Evolutionary conservation across 1,140 invertebrate species (phyloP).

Genomic region (Drosophila malerkotliana): DNA sequence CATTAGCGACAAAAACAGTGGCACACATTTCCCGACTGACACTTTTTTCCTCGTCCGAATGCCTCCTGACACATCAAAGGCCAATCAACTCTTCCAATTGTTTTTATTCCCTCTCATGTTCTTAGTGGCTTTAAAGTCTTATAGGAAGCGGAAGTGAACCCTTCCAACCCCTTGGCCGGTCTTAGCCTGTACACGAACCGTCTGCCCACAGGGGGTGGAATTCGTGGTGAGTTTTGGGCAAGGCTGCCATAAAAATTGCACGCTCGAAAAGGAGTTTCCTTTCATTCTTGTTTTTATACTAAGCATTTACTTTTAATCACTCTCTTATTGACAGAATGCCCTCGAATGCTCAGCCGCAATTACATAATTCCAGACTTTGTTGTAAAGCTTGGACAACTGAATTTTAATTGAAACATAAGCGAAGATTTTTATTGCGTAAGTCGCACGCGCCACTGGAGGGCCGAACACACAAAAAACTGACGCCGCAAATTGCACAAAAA

Average conservation of each 20-base stretch:
- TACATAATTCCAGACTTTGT: conserved; percentile 42
- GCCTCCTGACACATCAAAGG: conserved; percentile 69
- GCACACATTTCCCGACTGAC: conserved; percentile 77
- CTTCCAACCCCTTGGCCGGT: conserved; percentile 45
- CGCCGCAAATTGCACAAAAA: conserved; percentile 68
- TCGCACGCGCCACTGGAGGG: conserved; percentile 66
- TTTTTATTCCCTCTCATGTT: conserved; percentile 16
- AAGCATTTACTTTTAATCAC: background rate
- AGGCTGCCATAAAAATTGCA: conserved; percentile 44
- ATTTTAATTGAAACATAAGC: conserved; percentile 76
- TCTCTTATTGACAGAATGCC: conserved; percentile 2
- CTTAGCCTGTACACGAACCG: conserved; percentile 61
- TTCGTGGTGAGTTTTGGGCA: conserved; percentile 52
- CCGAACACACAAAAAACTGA: conserved; percentile 29
- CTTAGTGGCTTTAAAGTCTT: conserved; percentile 38
- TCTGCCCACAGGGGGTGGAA: conserved; percentile 13
- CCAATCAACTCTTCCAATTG: conserved; percentile 71
- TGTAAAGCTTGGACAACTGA: conserved; percentile 31
- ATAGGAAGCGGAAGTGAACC: conserved; percentile 77
- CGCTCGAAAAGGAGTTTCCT: background rate
- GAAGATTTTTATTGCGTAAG: conserved; percentile 69
- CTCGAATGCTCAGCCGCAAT: conserved; percentile 8
- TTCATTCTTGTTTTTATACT: background rate
- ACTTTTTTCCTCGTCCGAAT: conserved; percentile 56
- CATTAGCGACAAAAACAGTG: conserved; percentile 68